Evolutionary conservation across 2,797 vertebrate genomes (phyloP), one percentile per base, ranked within the genome.

Genomic region (Phaenicophaeus curvirostris): DNA sequence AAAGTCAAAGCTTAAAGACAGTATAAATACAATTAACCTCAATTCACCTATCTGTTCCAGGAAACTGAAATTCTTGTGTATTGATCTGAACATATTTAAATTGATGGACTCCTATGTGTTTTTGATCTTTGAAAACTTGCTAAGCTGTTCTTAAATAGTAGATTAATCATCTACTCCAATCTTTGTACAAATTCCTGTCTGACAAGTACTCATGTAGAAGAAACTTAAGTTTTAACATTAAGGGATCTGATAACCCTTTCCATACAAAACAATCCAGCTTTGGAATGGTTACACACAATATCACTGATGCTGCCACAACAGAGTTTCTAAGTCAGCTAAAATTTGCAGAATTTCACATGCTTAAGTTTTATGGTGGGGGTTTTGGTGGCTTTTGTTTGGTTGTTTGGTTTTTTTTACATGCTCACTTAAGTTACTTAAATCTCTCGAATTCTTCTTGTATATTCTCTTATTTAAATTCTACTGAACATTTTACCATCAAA

Each of bases 371-470:
- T 18, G 8, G 30, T 28, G 16, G 12, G 2, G 13, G 0, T 2
- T 23, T 14, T 62, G 13, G 7, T 74, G 11, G 25, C 6, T 20
- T 69, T 48, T 61, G 14, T 35, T 81, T 51, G 5, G 24, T 33
- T 8, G 0, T 39, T 39, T 1, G n/a, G n/a, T 0, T 5, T 1
- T 4, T 74, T 71, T 61, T 51, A 33, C 10, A 9, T 51, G 41
- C 62, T 33, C 12, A 6, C 8, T 69, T 69, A 19, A 1, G 5
- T 78, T 65, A 75, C 25, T 25, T 75, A 55, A 57, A 61, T 16
- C 11, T 77, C 55, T 61, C 44, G 48, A 39, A 51, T 11, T 67
- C n/a, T 7, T 39, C 39, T 39, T 39, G 39, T 39, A 39, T 39
- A 13, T 39, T 39, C 13, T 80, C 24, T 37, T 89, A 59, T 41